Base-by-base conservation (phyloP, 2,797 vertebrate species). In the Merluccius polli region DNA sequence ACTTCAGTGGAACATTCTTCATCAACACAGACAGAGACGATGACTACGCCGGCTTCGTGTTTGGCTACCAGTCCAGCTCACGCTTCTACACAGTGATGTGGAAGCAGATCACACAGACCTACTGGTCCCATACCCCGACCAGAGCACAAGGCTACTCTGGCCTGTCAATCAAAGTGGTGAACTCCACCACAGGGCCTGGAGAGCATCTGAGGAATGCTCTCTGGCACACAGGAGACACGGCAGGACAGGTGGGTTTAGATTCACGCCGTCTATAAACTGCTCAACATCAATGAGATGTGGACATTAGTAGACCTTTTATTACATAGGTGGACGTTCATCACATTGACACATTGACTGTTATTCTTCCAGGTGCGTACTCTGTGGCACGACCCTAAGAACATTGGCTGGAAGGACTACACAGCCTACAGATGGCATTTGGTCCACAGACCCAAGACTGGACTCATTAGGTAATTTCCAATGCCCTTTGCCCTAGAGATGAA, bases 31-130 rank as follows among this genome's bases (percentile, higher is more conserved):
- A 99, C 86, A 94, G 98, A 80, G 98, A 99, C 65, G 98, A 99
- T 2, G 98, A 99, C 88, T 99, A 99, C 0, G 98, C 96, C 4
- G 98, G 98, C 16, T 99, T 99, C 73, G 98, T 99, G 44, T 99
- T 99, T 79, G 97, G 97, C 73, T 99, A 99, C 88, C 98, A 99
- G 83, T 99, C 98, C 75, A 99, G 98, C 84, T 96, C 97, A 71
- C 96, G 97, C 81, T 99, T 99, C 92, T 99, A 99, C 44, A 97
- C 98, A 0, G 97, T 99, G 73, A 99, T 99, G 97, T 99, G 98
- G 98, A 99, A 99, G 85, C 98, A 99, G 91, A 94, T 99, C 87
- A 99, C 98, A 1, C 98, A 99, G 88, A 96, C 98, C 2, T 99
- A 99, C 84, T 99, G 98, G 98, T 97, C 97, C 65, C 86, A 92